phyloP scores from a whole-genome alignment of 2,797 vertebrate genomes.

The Cyprinella venusta region DNA sequence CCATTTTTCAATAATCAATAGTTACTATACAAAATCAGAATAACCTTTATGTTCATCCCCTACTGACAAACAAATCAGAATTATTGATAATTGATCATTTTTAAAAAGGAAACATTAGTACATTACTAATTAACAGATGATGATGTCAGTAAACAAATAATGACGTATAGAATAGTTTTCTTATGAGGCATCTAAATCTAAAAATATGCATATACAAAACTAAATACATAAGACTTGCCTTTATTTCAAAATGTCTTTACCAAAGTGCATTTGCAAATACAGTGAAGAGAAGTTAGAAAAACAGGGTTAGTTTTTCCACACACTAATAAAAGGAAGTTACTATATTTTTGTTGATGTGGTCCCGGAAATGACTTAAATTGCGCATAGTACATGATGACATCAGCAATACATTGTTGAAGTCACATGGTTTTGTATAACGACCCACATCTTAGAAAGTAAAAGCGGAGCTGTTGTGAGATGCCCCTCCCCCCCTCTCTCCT shows the following conservation, averaged over 20 bases:
- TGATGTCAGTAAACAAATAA: neutral
- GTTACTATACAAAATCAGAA: too few species aligned
- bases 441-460: neutral
- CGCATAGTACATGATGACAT: slow-evolving; percentile 1
- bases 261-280: neutral
- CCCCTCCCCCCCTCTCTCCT: slow-evolving; percentile 29
- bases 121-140: neutral
- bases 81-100: too few species aligned
- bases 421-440: neutral
- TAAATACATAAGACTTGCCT: neutral
- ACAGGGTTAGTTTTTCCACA: neutral
- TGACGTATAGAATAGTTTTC: too few species aligned
- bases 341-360: neutral
- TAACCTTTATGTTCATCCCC: neutral
- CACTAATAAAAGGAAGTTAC: neutral
- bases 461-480: slow-evolving; percentile 22
- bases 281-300: neutral
- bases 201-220: neutral
- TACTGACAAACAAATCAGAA: neutral
- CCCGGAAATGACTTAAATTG: neutral
- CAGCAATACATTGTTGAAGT: neutral
- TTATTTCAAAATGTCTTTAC: neutral
- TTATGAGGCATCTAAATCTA: neutral
- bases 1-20: neutral
- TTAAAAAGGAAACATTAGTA: neutral